Evolutionary conservation across 2,888 invertebrate species (phyloP), one percentile per base, ranked within the genome.

Genomic region (Chaitophorus viminalis): DNA sequence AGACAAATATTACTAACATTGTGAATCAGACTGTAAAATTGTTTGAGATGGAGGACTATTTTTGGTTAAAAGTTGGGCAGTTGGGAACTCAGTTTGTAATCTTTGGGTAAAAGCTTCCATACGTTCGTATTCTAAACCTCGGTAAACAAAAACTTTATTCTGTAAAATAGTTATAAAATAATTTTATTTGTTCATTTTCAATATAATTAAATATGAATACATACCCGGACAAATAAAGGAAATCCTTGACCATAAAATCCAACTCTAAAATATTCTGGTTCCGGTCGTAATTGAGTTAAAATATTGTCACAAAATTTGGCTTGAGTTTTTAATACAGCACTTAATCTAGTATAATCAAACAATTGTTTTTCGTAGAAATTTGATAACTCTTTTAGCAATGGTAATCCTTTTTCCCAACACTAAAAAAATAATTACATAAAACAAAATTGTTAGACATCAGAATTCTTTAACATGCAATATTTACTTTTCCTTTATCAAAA

Each of bases 361-460:
- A 97, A 92, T 89, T 95, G 94, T 21, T 94, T 95, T 92, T 98
- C 98, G 91, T 98, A 98, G 1, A 98, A 92, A 21, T 94, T 93
- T 0, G 96, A 97, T 89, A 99, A 92, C 91, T 98, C 98, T 91
- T 98, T 97, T 90, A 97, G 95, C 70, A 99, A 91, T 0, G 98
- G 97, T 68, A 98, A 95, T 0, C 98, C 98, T 92, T 98, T 97
- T 91, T 99, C 99, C 98, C 98, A 99, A 90, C 97, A 96, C 94
- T 95, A 91, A 65, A 93, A 90, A 91, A 88, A 89, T 25, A 89
- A 77, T 87, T 75, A 82, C 17, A 88, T 52, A 25, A 85, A 25
- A 72, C 9, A 46, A 82, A 60, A 65, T 75, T 21, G 11, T 36
- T 52, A 75, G 52, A 29, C 21, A 76, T 75, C 33, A 31, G 1